Conservation (phyloP, 2,888 invertebrate species). For the Nomada fabriciana region DNA sequence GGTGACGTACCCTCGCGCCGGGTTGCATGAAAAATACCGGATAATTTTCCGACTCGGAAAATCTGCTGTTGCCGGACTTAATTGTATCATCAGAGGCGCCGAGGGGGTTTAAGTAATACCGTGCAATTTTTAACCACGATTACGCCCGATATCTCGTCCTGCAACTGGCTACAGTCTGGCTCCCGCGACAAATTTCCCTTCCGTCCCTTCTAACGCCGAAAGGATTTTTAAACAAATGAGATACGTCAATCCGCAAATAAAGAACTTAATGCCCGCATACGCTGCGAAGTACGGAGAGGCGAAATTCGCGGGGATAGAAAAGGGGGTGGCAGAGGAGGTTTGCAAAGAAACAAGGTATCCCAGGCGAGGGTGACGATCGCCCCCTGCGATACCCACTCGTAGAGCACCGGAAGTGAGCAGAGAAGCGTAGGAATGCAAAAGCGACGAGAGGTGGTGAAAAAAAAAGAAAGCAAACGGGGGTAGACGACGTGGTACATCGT, state of each 20-base stretch:
- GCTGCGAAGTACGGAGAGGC: background rate
- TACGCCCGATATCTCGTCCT: conserved; percentile 72
- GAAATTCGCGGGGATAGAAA: background rate
- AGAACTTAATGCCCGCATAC: background rate
- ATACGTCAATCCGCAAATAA: background rate
- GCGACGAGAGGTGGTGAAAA: conserved; percentile 60
- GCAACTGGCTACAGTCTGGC: background rate
- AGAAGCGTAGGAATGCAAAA: conserved; percentile 78
- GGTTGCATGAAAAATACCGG: conserved; percentile 82
- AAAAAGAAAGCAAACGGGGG: conserved; percentile 43
- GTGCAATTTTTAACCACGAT: conserved; percentile 84
- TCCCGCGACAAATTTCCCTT: background rate
- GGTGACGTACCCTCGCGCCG: conserved; percentile 69
- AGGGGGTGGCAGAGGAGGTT: background rate
- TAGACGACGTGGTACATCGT: conserved; percentile 26
- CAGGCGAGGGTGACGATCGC: conserved; percentile 52
- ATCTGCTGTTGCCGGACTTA: conserved; percentile 80
- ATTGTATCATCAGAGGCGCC: conserved; percentile 83
- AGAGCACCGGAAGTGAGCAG: conserved; percentile 68
- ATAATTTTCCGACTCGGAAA: conserved; percentile 83
- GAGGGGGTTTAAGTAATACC: conserved; percentile 81
- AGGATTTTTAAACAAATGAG: background rate
- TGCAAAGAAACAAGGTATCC: conserved; percentile 45
- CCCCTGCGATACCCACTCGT: conserved; percentile 45
- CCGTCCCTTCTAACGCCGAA: background rate